Evolutionary conservation across 2,888 invertebrate genomes (phyloP).

Genomic region (Polymixis flavicincta): DNA sequence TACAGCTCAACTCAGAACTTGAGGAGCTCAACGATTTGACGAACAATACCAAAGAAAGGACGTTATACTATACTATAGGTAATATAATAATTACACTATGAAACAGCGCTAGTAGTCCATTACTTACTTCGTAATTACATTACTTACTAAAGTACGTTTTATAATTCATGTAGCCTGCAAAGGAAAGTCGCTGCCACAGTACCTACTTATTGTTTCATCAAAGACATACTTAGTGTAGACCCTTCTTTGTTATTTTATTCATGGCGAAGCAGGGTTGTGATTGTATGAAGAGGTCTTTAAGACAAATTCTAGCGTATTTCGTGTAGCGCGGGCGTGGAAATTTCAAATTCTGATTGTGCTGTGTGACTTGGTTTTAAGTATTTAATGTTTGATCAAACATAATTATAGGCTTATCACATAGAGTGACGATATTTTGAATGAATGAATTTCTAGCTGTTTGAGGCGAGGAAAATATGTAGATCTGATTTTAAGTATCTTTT

Average conservation of each 20-base stretch:
- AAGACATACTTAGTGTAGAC: background rate
- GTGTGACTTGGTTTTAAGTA: background rate
- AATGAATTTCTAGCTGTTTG: too few species aligned
- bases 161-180: conserved; percentile 15
- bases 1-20: too few species aligned
- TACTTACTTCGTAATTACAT: too few species aligned
- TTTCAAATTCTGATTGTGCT: conserved; percentile 5
- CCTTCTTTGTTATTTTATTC: conserved; percentile 29
- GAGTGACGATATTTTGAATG: too few species aligned
- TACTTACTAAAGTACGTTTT: too few species aligned
- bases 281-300: background rate
- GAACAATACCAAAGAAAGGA: too few species aligned
- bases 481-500: too few species aligned
- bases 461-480: background rate
- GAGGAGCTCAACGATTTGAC: too few species aligned
- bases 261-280: background rate
- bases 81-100: too few species aligned
- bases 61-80: too few species aligned
- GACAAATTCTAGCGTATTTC: background rate
- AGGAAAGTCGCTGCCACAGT: conserved; percentile 4
- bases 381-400: background rate
- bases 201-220: conserved; percentile 20
- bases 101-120: background rate
- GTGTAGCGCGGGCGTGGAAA: too few species aligned
- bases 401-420: background rate